Base-by-base conservation (phyloP, 2,888 invertebrate species). In the Litoditis marina region DNA sequence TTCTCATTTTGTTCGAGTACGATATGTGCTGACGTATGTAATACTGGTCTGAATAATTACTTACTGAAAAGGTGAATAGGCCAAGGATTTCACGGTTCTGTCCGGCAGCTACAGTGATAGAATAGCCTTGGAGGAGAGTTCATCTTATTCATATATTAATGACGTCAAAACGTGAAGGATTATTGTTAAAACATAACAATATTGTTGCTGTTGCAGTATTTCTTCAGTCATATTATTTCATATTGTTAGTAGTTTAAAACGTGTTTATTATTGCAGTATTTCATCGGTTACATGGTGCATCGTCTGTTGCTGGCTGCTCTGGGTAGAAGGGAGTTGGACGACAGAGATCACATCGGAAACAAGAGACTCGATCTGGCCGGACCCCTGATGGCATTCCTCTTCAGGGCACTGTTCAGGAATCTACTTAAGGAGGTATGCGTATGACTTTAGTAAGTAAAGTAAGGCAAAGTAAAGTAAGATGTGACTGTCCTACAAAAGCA, bases 321-420 rank as follows among this genome's bases (percentile, higher is more conserved):
- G 64, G 94, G 94, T 66, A 88, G 98, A n/a, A 87, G 96, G 71
- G 96, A 98, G 85, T 87, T 96, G 49, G 98, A 99, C 85, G 98
- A 99, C 87, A 89, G 98, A 83, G 98, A 99, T 95, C 98, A 99
- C 85, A 96, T 98, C 84, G 98, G 98, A 96, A 99, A 71, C 85
- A 99, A 99, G 84, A 88, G 98, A 77, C 87, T 99, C 60, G 98
- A 99, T 86, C 87, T 99, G 66, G 98, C 98, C 74, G 98, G 98
- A 8, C 98, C 98, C 0, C 84, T 99, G 60, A 84, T 99, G 65
- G 96, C 98, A 36, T 96, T 95, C 84, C 87, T 99, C 31, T 99
- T 99, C 84, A 88, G 96, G 84, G 96, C 94, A 84, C 87, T 84
- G 77, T 83, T 83, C 76, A 69, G 76, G 50, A 82, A 82, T 60